Percentiles rank a stretch among this genome's conserved stretches.
Conservation (phyloP, 2,888 invertebrate genomes). For the Lottia scabra region DNA sequence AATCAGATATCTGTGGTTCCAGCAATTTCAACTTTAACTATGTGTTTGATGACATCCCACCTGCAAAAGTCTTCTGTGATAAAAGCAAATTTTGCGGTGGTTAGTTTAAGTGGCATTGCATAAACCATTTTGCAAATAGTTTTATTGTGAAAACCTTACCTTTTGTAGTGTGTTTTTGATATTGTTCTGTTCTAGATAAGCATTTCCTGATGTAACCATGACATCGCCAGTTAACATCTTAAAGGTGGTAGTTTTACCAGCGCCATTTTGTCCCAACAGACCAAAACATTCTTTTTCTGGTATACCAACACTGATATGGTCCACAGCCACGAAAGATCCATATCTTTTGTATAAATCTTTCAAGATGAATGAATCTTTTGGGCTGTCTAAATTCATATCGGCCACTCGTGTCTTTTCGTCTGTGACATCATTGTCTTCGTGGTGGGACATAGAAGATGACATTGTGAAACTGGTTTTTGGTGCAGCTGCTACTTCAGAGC, state of each 20-base stretch:
- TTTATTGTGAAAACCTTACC: conserved; percentile 31
- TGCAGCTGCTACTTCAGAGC: conserved; percentile 12
- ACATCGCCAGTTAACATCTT: conserved; percentile 75
- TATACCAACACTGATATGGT: conserved; percentile 53
- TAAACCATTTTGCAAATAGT: neutral
- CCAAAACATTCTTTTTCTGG: conserved; percentile 79
- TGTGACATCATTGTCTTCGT: conserved; percentile 65
- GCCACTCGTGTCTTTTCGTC: conserved; percentile 42
- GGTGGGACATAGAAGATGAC: conserved; percentile 2
- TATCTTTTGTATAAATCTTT: conserved; percentile 78
- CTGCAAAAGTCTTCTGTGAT: too few relatives aligned
- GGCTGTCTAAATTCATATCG: neutral
- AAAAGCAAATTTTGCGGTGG: too few relatives aligned
- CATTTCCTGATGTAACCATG: conserved; percentile 71
- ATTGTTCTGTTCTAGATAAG: conserved; percentile 71
- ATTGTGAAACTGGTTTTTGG: neutral
- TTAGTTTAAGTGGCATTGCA: too few relatives aligned
- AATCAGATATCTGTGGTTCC: too few relatives aligned
- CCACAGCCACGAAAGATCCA: conserved; percentile 69
- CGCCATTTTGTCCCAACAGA: conserved; percentile 85
- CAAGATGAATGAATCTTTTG: conserved; percentile 49
- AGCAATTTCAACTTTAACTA: too few relatives aligned
- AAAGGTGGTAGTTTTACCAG: conserved; percentile 90
- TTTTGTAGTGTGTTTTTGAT: conserved; percentile 46
- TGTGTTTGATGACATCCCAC: too few relatives aligned